Evolutionary conservation across 1,140 invertebrate genomes (phyloP).

Genomic region (Aradophagus sp.): DNA sequence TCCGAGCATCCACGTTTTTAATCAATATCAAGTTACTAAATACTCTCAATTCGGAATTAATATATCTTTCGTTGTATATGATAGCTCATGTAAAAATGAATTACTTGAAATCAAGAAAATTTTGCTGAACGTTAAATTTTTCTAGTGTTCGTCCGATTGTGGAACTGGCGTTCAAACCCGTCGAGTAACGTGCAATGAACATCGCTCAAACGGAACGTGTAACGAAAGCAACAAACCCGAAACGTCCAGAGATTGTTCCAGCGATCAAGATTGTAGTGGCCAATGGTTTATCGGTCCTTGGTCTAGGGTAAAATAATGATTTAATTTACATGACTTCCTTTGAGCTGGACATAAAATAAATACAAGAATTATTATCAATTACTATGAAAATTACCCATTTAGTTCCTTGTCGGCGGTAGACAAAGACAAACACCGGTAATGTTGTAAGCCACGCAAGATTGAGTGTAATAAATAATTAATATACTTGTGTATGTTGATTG

Average conservation of each 20-base stretch:
- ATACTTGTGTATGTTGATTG: too few relatives aligned
- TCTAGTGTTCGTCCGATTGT: constrained; percentile 63
- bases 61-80: too few relatives aligned
- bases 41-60: too few relatives aligned
- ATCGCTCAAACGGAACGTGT: constrained; percentile 67
- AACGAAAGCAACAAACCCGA: constrained; percentile 75
- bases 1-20: too few relatives aligned
- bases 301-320: constrained; percentile 78
- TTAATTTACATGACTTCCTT: constrained; percentile 58
- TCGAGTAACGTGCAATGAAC: constrained; percentile 73
- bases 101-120: too few relatives aligned
- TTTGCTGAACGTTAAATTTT: constrained; percentile 7
- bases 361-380: background rate
- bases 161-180: constrained; percentile 71
- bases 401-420: too few relatives aligned
- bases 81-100: too few relatives aligned
- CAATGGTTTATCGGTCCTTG: constrained; percentile 83
- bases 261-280: constrained; percentile 78
- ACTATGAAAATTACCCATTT: too few relatives aligned
- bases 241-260: constrained; percentile 78
- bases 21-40: too few relatives aligned
- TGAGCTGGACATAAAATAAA: background rate
- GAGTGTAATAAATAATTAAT: too few relatives aligned
- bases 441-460: too few relatives aligned
- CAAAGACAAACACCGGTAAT: too few relatives aligned